A percentile compares a stretch with the other conserved stretches of the same genome.
Evolutionary conservation across 2,113 vertebrate species (phyloP).

Genomic region (Leucosticte australis): DNA sequence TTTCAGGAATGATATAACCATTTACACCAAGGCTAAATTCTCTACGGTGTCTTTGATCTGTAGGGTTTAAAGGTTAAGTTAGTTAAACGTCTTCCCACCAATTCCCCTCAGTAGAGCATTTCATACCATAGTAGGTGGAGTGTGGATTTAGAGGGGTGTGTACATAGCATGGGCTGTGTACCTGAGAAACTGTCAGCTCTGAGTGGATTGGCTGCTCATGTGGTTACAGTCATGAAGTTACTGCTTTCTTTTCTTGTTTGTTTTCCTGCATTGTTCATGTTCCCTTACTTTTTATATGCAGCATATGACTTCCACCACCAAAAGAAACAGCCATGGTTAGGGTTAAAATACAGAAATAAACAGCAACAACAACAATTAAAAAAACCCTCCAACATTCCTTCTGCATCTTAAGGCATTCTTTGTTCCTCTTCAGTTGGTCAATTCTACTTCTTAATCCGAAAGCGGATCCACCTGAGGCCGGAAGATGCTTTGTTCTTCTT

Average conservation of each 20-base stretch:
- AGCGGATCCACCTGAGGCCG: constrained; percentile 92
- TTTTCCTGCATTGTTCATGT: not conserved
- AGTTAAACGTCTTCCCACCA: not conserved
- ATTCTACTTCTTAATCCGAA: constrained; percentile 95
- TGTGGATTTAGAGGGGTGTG: not conserved
- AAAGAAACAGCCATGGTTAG: not conserved
- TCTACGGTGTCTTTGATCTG: not conserved
- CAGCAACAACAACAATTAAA: not conserved
- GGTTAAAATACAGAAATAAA: not conserved
- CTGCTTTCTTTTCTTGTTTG: not conserved
- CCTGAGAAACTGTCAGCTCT: not conserved
- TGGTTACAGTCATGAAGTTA: not conserved
- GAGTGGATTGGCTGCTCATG: not conserved
- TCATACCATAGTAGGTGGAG: not conserved
- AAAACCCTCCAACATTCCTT: not conserved
- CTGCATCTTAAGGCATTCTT: not conserved
- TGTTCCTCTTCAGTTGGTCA: constrained; percentile 84
- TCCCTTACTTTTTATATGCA: not conserved
- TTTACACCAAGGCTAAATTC: not conserved
- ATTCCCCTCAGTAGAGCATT: not conserved
- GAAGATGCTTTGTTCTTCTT: constrained; percentile 98
- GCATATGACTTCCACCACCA: not conserved
- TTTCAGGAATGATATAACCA: not conserved
- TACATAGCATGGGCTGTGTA: not conserved
- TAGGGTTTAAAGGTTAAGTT: not conserved